Base-by-base conservation (phyloP, 2,797 vertebrate genomes). In the Galaxias olidus region DNA sequence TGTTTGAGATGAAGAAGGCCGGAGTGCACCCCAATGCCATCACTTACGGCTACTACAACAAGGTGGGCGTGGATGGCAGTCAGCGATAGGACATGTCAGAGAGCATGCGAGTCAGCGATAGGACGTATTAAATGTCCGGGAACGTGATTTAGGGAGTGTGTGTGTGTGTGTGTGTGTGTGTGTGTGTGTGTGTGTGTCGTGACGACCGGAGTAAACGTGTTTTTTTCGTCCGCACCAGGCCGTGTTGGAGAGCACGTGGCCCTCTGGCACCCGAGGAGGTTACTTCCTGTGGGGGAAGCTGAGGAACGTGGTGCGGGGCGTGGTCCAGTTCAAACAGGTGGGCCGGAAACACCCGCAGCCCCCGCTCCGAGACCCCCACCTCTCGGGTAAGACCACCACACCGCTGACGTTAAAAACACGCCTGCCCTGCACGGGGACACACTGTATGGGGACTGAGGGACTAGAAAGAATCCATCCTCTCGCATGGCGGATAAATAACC, bases 41-140 rank as follows among this genome's bases (percentile, higher is more conserved):
- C 82, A 99, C 98, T 17, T 99, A 99, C 0, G 97, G 98, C 41
- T 99, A 99, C 81, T 99, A 99, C 83, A 99, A 99, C 84, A 98
- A 96, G 92, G 98, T 98, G 73, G 1, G 82, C 46, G 30, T 30
- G 30, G 30, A 30, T 6, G 30, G 30, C 30, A n/a, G n/a, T n/a
- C n/a, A 40, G 47, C 10, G 9, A 13, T 15, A 49, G 43, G 55
- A 60, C 14, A 40, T 14, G 6, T n/a, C n/a, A n/a, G n/a, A n/a
- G n/a, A n/a, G n/a, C n/a, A n/a, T n/a, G n/a, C n/a, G 30, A 6
- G 30, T 30, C 30, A 30, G 30, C 30, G 30, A 30, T 3, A 30
- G 30, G 30, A 30, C 30, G 30, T 30, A 6, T 30, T 30, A 2
- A 30, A 30, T 6, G 54, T 71, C 70, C 58, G 47, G 49, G 49